A percentile compares a stretch with the other conserved stretches of the same genome.
phyloP scores from a whole-genome alignment of 2,888 invertebrate species.

The Arctia plantaginis region DNA sequence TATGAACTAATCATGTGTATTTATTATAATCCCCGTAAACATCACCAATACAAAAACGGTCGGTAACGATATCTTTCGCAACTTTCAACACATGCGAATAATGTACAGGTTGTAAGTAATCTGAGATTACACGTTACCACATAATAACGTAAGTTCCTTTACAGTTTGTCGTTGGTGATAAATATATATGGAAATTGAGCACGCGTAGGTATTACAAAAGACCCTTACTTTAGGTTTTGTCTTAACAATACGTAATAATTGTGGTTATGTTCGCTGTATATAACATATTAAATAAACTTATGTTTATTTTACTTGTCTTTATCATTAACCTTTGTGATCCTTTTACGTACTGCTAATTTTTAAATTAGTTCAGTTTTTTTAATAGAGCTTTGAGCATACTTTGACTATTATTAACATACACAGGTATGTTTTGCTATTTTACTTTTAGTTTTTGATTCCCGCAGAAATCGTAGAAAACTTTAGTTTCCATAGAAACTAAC shows the following conservation, averaged over 20 bases:
- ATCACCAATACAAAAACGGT: neutral
- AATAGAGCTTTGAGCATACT: neutral
- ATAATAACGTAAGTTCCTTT: constrained; percentile 30
- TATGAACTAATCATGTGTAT: neutral
- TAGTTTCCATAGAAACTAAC: neutral
- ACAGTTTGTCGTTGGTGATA: constrained; percentile 26
- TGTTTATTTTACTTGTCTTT: neutral
- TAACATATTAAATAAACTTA: neutral
- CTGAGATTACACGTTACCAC: constrained; percentile 37
- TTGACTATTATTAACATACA: neutral
- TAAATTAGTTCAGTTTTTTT: neutral
- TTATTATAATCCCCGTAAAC: neutral
- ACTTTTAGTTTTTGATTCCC: neutral
- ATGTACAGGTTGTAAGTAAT: constrained; percentile 15
- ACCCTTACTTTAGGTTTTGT: neutral
- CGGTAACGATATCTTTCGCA: neutral
- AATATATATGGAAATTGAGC: constrained; percentile 22
- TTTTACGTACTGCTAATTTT: neutral
- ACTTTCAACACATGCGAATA: constrained; percentile 11
- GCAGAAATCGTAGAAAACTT: neutral
- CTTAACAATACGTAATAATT: constrained; percentile 11
- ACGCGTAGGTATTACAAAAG: constrained; percentile 19
- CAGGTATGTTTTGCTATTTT: neutral
- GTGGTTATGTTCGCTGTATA: neutral
- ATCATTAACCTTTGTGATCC: neutral